Base-by-base conservation (phyloP, 1,140 invertebrate species). In the Rhopalosiphum maidis region DNA sequence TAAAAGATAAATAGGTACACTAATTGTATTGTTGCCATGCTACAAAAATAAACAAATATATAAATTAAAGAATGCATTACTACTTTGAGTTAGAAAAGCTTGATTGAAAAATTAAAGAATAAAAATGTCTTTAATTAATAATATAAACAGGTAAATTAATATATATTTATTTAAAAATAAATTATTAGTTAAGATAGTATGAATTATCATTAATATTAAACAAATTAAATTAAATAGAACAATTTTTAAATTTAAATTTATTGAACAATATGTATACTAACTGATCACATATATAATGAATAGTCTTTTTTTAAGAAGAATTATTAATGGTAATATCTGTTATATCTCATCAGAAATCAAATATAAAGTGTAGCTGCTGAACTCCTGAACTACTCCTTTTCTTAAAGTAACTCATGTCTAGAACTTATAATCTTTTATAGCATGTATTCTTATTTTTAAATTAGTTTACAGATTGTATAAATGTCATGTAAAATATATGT, bases 11-110 rank as follows among this genome's bases (percentile, higher is more conserved):
- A 77, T 1, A 46, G 9, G 9, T 1, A 77, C 15, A 77, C 60
- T 54, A n/a, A 25, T 35, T 89, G 37, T 35, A 21, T 11, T 37
- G 88, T 89, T 89, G 88, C 88, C 51, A 55, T 51, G 88, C 55
- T 89, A 89, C 87, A 37, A 9, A 55, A 30, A 51, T 89, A 89
- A 89, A 89, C 51, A 89, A 41, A 89, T 41, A 83, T 41, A 37
- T 83, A 41, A 41, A 51, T 51, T 51, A 18, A 51, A 51, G 3
- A 51, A 15, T 51, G 48, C 48, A 51, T 18, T 2, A 21, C 15
- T 51, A 51, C 48, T 3, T 51, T 51, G 48, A 51, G 48, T 51
- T 51, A 51, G 48, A 51, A 51, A 82, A 15, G 8, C 11, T n/a
- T 77, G 41, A 9, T 85, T 85, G 21, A 43, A 43, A 23, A 35